A percentile compares a stretch with the other conserved stretches of the same genome.
Evolutionary conservation across 2,888 invertebrate genomes (phyloP).

Genomic region (Odiellus spinosus): DNA sequence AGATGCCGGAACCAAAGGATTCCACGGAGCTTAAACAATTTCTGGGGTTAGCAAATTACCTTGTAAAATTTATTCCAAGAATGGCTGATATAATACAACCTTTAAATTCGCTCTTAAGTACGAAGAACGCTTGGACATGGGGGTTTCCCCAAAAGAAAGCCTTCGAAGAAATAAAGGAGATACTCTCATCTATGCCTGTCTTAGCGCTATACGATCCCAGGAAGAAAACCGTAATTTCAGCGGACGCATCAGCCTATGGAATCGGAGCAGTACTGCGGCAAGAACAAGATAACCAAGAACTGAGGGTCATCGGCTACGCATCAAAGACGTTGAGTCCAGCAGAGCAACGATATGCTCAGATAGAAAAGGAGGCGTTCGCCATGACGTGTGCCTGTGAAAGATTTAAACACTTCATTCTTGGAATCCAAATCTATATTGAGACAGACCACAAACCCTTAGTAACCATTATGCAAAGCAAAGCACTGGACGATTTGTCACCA

Average conservation of each 20-base stretch:
- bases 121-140: constrained; percentile 1
- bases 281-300: not conserved
- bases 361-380: constrained; percentile 29
- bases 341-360: constrained; percentile 27
- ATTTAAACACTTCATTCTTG: constrained; percentile 25
- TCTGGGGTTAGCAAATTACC: constrained; percentile 2
- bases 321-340: constrained; percentile 23
- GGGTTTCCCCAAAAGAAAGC: not conserved
- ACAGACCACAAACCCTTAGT: constrained; percentile 30
- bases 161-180: not conserved
- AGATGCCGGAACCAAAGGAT: not conserved
- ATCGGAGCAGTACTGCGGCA: constrained; percentile 23
- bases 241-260: constrained; percentile 22
- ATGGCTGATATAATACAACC: not conserved
- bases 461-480: constrained; percentile 25
- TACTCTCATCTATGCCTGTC: constrained; percentile 1
- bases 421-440: constrained; percentile 22
- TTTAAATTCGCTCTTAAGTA: not conserved
- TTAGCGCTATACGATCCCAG: not conserved
- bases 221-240: not conserved
- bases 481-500: constrained; percentile 26
- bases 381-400: constrained; percentile 25
- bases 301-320: constrained; percentile 20
- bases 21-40: not conserved
- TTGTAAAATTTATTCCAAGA: not conserved